Conservation (phyloP, 2,888 invertebrate genomes). For the Xylocampa areola region DNA sequence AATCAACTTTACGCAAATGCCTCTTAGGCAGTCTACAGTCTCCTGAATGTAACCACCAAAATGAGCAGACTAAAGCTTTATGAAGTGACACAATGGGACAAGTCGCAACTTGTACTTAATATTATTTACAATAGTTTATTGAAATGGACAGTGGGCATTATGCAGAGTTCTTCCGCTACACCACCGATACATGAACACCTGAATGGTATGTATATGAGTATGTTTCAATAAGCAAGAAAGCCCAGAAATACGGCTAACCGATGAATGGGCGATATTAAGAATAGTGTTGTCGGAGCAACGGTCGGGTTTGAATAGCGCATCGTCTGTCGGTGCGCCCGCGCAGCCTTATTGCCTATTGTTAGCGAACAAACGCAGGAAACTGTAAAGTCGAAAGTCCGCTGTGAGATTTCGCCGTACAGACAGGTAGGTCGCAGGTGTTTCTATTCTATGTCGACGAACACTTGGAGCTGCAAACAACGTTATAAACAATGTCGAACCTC, state of each 20-base stretch:
- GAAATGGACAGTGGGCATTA: slow-evolving; percentile 52
- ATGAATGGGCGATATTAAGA: slow-evolving; percentile 76
- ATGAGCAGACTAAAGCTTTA: slow-evolving; percentile 20
- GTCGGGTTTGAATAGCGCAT: slow-evolving; percentile 79
- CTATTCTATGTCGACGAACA: slow-evolving; percentile 63
- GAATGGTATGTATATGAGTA: slow-evolving; percentile 40
- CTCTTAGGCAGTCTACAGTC: slow-evolving; percentile 4
- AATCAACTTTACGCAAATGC: too few species aligned
- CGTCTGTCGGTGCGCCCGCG: slow-evolving; percentile 76
- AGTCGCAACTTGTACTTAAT: slow-evolving; percentile 34
- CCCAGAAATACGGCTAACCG: slow-evolving; percentile 51
- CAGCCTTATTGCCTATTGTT: slow-evolving; percentile 86
- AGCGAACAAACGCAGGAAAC: slow-evolving; percentile 88
- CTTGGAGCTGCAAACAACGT: slow-evolving; percentile 73
- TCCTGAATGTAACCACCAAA: slow-evolving; percentile 23
- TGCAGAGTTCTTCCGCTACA: slow-evolving; percentile 54
- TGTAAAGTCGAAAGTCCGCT: slow-evolving; percentile 86
- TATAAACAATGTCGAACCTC: slow-evolving; percentile 72
- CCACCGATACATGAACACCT: slow-evolving; percentile 37
- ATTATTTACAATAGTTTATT: slow-evolving; percentile 36
- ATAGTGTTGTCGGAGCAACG: slow-evolving; percentile 68
- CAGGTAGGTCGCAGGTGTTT: slow-evolving; percentile 88
- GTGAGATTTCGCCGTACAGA: slow-evolving; percentile 81
- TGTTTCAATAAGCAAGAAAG: slow-evolving; percentile 29
- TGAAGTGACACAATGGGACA: slow-evolving; percentile 27